These are phyloP conservation scores for Harmothoe impar DNA, from an alignment of 2,888 invertebrate species.

Conservation along the genomic window DNA sequence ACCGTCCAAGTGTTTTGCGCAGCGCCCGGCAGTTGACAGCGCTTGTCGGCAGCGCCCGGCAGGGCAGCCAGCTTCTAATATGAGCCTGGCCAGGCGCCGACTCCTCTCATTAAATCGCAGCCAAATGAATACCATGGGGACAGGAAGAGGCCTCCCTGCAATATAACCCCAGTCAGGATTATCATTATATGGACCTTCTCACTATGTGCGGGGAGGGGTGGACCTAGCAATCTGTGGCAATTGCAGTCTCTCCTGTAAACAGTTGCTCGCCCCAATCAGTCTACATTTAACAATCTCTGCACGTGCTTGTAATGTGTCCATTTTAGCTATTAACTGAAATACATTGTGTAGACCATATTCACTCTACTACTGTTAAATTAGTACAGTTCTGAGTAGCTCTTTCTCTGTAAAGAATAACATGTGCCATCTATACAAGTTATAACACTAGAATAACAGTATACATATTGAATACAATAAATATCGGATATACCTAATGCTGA, in stretches of 20 bases:
- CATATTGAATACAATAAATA: too few relatives aligned
- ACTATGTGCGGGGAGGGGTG: background rate
- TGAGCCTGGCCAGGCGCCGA: conserved; percentile 4
- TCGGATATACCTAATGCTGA: too few relatives aligned
- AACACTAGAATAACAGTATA: too few relatives aligned
- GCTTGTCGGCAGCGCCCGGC: background rate
- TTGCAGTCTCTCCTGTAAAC: background rate
- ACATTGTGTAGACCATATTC: too few relatives aligned
- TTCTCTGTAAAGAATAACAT: too few relatives aligned
- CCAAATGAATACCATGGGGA: conserved; percentile 12
- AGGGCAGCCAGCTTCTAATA: background rate
- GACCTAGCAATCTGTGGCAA: conserved; percentile 18
- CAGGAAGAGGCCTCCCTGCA: background rate
- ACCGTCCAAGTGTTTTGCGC: background rate
- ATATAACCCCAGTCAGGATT: conserved; percentile 23
- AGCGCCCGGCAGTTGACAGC: background rate
- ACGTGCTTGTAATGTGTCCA: background rate
- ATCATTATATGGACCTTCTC: background rate
- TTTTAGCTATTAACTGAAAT: too few relatives aligned
- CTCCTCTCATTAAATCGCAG: conserved; percentile 12
- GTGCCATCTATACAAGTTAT: too few relatives aligned
- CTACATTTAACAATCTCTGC: background rate
- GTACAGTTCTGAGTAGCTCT: too few relatives aligned
- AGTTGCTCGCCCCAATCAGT: background rate
- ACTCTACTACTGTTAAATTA: too few relatives aligned